phyloP scores from a whole-genome alignment of 2,113 vertebrate genomes.

The Charadrius vociferus region DNA sequence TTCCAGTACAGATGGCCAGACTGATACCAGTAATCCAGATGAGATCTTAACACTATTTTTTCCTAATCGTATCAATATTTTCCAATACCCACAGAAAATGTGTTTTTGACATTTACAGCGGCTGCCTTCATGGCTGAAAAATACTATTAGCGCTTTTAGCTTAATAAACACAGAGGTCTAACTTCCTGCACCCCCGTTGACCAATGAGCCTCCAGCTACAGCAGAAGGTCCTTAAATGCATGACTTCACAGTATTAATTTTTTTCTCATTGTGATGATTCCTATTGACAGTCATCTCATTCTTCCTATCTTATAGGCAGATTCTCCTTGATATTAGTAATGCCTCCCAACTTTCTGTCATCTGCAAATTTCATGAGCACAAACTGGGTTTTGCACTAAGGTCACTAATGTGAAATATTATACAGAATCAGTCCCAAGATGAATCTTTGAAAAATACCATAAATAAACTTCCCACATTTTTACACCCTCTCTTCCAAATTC shows the following conservation, averaged over 20 bases:
- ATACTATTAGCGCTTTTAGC: background rate
- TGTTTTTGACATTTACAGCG: background rate
- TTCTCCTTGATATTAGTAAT: background rate
- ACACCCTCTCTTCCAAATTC: background rate
- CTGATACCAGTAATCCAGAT: background rate
- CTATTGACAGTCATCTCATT: background rate
- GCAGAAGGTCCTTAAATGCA: background rate
- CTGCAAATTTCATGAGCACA: background rate
- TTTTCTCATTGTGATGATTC: background rate
- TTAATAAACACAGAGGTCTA: background rate
- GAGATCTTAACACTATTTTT: background rate
- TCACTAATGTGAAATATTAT: background rate
- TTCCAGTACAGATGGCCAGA: background rate
- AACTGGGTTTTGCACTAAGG: background rate
- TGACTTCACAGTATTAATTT: background rate
- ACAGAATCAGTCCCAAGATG: background rate
- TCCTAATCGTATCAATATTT: background rate
- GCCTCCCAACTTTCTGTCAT: background rate
- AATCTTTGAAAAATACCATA: background rate
- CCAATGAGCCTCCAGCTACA: background rate
- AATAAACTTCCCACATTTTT: background rate
- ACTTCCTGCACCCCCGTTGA: background rate
- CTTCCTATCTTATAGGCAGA: background rate
- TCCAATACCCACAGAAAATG: background rate
- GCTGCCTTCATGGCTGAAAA: background rate